A percentile compares a stretch with the other conserved stretches of the same genome.
Conservation (phyloP, 2,113 vertebrate genomes). For the Myotis davidii region DNA sequence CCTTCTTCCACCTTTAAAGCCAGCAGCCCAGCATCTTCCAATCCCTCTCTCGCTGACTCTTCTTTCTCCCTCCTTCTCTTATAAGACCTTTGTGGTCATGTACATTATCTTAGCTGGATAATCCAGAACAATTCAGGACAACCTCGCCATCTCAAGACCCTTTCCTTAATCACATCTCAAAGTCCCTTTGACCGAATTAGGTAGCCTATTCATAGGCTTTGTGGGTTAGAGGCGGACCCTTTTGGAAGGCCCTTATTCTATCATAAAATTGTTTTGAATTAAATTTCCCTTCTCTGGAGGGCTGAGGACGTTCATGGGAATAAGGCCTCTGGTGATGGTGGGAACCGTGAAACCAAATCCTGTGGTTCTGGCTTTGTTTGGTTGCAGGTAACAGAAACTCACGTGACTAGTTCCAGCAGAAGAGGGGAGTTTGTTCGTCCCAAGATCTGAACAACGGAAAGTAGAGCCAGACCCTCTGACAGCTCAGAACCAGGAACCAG, state of each 20-base stretch:
- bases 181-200: neutral
- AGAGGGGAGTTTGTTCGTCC: neutral
- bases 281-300: neutral
- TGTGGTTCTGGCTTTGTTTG: neutral
- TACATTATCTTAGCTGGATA: neutral
- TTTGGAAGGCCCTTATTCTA: neutral
- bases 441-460: neutral
- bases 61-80: neutral
- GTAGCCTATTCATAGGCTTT: fast-evolving
- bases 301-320: neutral
- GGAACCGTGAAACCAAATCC: neutral
- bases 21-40: neutral
- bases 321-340: neutral
- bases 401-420: neutral
- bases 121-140: neutral
- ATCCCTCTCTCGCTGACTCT: neutral
- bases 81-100: neutral
- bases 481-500: neutral
- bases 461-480: neutral
- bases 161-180: neutral
- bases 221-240: neutral
- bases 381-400: neutral
- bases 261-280: neutral
- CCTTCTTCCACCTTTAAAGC: neutral
- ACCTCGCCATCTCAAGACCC: neutral